Percentiles rank a stretch among this genome's conserved stretches.
Evolutionary conservation across 2,797 vertebrate species (phyloP).

Genomic region (Florisuga fusca): DNA sequence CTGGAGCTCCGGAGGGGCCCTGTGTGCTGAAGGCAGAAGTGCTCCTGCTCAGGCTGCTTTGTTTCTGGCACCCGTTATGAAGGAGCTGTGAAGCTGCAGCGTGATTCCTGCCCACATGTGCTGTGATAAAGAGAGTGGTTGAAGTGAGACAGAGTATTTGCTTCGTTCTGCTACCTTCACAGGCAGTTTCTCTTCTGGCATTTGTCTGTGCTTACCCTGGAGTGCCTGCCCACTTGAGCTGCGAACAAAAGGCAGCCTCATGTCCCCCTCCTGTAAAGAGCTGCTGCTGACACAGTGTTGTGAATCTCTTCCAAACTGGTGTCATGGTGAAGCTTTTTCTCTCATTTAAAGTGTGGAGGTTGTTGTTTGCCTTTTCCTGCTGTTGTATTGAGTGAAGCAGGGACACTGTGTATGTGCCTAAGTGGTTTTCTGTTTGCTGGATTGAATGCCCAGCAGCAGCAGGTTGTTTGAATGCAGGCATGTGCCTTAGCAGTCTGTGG

Average conservation of each 20-base stretch:
- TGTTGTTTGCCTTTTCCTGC: background rate
- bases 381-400: background rate
- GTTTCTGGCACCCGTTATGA: background rate
- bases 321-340: background rate
- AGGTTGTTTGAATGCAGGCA: background rate
- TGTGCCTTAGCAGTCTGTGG: fast-evolving
- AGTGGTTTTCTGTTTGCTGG: background rate
- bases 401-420: background rate
- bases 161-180: background rate
- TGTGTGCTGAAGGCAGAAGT: background rate
- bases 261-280: background rate
- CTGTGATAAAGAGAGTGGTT: background rate
- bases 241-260: background rate
- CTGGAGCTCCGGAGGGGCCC: fast-evolving
- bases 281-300: background rate
- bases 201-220: background rate
- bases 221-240: constrained; percentile 7
- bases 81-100: background rate
- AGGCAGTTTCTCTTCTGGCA: background rate
- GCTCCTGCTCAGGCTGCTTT: background rate
- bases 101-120: fast-evolving
- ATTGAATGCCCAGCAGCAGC: background rate
- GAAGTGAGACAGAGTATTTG: background rate
- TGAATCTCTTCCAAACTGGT: background rate
- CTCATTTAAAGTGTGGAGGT: background rate